Conservation (phyloP, 2,797 vertebrate genomes). For the Novumbra hubbsi region DNA sequence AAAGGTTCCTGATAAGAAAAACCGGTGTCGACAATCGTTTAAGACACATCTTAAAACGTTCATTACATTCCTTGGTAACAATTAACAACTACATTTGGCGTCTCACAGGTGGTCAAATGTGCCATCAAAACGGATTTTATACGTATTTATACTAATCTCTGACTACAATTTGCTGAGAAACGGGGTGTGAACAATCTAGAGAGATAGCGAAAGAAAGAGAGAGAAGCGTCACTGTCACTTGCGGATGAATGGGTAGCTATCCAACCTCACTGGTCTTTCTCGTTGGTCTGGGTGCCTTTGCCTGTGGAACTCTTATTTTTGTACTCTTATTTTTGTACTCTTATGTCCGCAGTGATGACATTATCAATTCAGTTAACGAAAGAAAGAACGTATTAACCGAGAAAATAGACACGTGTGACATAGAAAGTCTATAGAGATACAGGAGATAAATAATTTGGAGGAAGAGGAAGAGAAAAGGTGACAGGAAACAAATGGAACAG, state of each 20-base stretch:
- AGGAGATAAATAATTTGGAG: background rate
- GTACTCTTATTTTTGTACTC: slow-evolving; percentile 39
- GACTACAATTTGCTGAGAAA: slow-evolving; percentile 40
- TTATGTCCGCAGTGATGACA: slow-evolving; percentile 36
- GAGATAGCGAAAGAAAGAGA: slow-evolving; percentile 9
- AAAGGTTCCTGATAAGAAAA: background rate
- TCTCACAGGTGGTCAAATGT: background rate
- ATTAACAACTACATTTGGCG: background rate
- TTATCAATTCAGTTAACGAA: slow-evolving; percentile 39
- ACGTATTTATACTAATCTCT: slow-evolving; percentile 5
- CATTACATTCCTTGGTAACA: background rate
- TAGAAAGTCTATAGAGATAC: slow-evolving; percentile 16
- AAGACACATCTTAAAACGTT: background rate
- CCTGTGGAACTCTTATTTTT: slow-evolving; percentile 55
- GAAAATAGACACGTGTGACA: slow-evolving; percentile 27
- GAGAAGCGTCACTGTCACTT: slow-evolving; percentile 38
- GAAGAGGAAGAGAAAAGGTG: slow-evolving; percentile 3
- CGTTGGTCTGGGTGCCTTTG: slow-evolving; percentile 63
- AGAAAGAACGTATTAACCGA: slow-evolving; percentile 19
- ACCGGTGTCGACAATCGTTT: background rate
- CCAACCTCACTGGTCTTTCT: slow-evolving; percentile 75
- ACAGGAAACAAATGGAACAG: background rate
- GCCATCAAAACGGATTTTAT: background rate
- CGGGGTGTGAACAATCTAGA: slow-evolving; percentile 16
- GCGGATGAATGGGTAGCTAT: slow-evolving; percentile 44